These are phyloP conservation scores for Tetropium fuscum DNA, from an alignment of 2,888 invertebrate species.

Conservation along the genomic window DNA sequence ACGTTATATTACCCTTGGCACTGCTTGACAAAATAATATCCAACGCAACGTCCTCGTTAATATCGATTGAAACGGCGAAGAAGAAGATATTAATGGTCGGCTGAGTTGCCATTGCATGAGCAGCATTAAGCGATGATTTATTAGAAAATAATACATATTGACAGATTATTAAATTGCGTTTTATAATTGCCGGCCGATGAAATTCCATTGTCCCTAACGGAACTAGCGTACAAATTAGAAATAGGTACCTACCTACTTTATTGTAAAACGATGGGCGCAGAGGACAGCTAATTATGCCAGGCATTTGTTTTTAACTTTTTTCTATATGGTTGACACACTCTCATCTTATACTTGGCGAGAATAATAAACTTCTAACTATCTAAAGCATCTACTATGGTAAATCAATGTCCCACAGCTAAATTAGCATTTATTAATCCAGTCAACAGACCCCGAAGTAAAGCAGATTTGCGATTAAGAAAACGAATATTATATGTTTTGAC, in stretches of 20 bases:
- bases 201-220: constrained; percentile 11
- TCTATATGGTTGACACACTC: too few species aligned
- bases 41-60: not conserved
- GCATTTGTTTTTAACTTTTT: not conserved
- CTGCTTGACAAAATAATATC: not conserved
- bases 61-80: not conserved
- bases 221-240: not conserved
- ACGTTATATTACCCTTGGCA: not conserved
- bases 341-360: too few species aligned
- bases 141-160: constrained; percentile 8
- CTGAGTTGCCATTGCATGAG: constrained; percentile 2
- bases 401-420: too few species aligned
- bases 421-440: too few species aligned
- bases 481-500: too few species aligned
- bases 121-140: constrained; percentile 5
- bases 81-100: constrained; percentile 2
- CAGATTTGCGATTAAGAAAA: too few species aligned
- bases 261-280: constrained; percentile 3
- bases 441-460: too few species aligned
- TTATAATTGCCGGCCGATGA: constrained; percentile 14
- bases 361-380: too few species aligned
- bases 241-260: too few species aligned
- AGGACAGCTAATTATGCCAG: constrained; percentile 3
- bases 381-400: too few species aligned
- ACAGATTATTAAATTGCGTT: constrained; percentile 21